Conservation (phyloP, 2,888 invertebrate genomes). For the Mongoloraphidia duomilia region DNA sequence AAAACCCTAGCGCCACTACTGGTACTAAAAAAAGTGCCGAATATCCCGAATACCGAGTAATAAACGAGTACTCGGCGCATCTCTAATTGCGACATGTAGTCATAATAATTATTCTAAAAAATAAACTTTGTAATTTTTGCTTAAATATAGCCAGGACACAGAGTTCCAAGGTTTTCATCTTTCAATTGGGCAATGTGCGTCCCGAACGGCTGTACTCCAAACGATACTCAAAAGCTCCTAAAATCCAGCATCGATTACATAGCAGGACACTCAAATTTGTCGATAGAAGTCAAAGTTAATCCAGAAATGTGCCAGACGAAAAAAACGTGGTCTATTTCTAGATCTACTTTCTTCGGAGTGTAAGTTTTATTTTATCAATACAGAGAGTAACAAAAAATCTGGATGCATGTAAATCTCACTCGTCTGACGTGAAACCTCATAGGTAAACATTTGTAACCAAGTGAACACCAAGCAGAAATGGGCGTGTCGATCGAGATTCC, state of each 20-base stretch:
- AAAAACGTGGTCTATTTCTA: conserved; percentile 24
- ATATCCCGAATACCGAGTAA: too few species aligned
- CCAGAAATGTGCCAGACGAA: conserved; percentile 44
- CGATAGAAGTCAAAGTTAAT: conserved; percentile 41
- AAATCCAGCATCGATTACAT: conserved; percentile 33
- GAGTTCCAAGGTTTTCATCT: conserved; percentile 49
- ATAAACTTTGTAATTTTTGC: neutral
- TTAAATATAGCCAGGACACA: conserved; percentile 49
- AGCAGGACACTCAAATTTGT: conserved; percentile 37
- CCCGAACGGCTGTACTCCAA: conserved; percentile 42
- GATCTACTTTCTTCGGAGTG: conserved; percentile 35
- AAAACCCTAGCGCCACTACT: too few species aligned
- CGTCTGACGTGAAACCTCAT: too few species aligned
- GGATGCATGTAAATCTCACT: too few species aligned
- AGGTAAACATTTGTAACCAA: too few species aligned
- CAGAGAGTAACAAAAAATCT: too few species aligned
- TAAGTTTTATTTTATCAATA: conserved; percentile 20
- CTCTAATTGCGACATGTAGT: too few species aligned
- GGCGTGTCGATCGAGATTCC: too few species aligned
- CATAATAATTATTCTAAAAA: neutral
- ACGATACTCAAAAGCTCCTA: conserved; percentile 43
- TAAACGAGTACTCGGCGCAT: too few species aligned
- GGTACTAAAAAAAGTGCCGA: too few species aligned
- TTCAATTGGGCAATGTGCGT: conserved; percentile 55
- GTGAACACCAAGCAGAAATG: too few species aligned